Percentiles rank a stretch among this genome's conserved stretches.
Conservation (phyloP, 1,140 invertebrate species). For the Drosophila lowei region DNA sequence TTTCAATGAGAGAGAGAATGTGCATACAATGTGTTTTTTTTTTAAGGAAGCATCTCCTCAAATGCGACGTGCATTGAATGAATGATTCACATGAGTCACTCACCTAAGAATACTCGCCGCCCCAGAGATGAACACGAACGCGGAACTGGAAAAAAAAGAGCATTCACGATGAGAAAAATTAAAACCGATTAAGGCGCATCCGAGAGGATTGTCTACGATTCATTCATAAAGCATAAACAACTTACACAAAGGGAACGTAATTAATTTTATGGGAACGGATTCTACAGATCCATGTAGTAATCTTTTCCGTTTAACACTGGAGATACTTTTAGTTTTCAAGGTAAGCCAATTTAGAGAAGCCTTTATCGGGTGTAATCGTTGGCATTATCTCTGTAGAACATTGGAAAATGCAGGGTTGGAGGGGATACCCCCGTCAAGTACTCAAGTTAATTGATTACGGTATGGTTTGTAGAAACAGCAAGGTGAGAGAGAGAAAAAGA, state of each 20-base stretch:
- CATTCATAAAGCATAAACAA: constrained; percentile 47
- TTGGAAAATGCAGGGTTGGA: constrained; percentile 5
- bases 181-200: constrained; percentile 23
- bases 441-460: constrained; percentile 32
- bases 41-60: constrained; percentile 45
- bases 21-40: constrained; percentile 7
- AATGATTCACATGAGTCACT: constrained; percentile 49
- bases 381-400: constrained; percentile 14
- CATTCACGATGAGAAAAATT: constrained; percentile 26
- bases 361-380: constrained; percentile 22
- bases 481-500: constrained; percentile 17
- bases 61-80: constrained; percentile 31
- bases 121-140: constrained; percentile 29
- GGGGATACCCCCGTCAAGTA: constrained; percentile 2
- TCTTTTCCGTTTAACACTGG: constrained; percentile 21
- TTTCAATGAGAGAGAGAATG: constrained; percentile 2
- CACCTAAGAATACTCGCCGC: constrained; percentile 15
- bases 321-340: constrained; percentile 11
- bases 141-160: constrained; percentile 56
- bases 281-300: constrained; percentile 7
- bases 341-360: constrained; percentile 36
- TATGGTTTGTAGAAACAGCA: constrained; percentile 29
- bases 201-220: constrained; percentile 33
- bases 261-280: constrained; percentile 29
- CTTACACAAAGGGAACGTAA: constrained; percentile 17